phyloP scores from a whole-genome alignment of 2,888 invertebrate species.

The Gymnosoma rotundatum region DNA sequence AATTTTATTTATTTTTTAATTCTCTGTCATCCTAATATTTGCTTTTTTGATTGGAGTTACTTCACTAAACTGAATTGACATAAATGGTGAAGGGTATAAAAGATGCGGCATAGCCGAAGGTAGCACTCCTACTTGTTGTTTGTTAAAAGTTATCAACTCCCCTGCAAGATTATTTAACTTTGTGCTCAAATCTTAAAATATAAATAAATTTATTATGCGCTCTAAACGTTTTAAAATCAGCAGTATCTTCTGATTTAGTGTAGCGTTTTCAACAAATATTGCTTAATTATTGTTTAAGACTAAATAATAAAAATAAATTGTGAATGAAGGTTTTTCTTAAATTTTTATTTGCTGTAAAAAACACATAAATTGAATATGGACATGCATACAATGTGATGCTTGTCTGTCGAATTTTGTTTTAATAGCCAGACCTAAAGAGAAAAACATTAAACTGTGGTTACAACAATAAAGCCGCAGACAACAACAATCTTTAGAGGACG shows the following conservation, averaged over 20 bases:
- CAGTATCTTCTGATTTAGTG: background rate
- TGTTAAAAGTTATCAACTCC: no score
- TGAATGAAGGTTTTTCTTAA: constrained; percentile 45
- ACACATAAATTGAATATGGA: background rate
- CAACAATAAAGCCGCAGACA: constrained; percentile 46
- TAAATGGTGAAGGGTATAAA: no score
- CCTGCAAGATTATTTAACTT: no score
- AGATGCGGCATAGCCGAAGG: no score
- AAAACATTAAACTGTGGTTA: constrained; percentile 56
- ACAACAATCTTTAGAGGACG: constrained; percentile 48
- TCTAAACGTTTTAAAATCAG: background rate
- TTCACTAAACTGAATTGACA: no score
- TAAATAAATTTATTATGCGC: background rate
- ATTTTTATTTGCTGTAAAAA: constrained; percentile 4
- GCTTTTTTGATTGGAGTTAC: no score
- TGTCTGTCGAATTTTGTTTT: constrained; percentile 15
- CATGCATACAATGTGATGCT: constrained; percentile 1
- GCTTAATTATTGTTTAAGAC: constrained; percentile 22
- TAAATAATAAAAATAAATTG: constrained; percentile 48
- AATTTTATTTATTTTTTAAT: no score
- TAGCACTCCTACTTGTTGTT: no score
- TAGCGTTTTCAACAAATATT: constrained; percentile 22
- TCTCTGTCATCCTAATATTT: no score
- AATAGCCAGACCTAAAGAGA: constrained; percentile 19
- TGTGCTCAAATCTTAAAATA: no score